Evolutionary conservation across 2,888 invertebrate genomes (phyloP).

Genomic region (Portevinia maculata): DNA sequence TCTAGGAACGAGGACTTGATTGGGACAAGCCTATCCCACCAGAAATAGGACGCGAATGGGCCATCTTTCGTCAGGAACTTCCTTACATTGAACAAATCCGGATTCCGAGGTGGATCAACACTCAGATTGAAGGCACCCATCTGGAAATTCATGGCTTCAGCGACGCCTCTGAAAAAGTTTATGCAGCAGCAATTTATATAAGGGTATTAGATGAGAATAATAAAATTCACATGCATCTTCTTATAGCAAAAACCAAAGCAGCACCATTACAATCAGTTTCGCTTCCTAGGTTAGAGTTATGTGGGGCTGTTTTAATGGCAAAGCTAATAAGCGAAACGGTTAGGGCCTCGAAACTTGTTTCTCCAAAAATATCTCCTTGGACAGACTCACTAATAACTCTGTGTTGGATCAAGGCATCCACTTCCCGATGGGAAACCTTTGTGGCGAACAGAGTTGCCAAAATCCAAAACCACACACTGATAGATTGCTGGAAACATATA

Average conservation of each 20-base stretch:
- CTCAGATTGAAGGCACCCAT: neutral
- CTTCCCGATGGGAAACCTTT: conserved; percentile 7
- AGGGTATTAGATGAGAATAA: neutral
- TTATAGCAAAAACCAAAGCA: conserved; percentile 1
- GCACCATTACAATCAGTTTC: conserved; percentile 1
- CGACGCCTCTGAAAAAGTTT: conserved; percentile 30
- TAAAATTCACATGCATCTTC: neutral
- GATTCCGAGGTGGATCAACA: conserved; percentile 16
- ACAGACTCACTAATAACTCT: neutral
- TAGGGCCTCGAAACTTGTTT: neutral
- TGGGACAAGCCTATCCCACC: conserved; percentile 43
- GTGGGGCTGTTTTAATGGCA: neutral
- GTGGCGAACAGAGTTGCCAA: conserved; percentile 56
- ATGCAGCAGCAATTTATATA: conserved; percentile 1
- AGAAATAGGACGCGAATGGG: neutral
- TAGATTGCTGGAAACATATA: conserved; percentile 55
- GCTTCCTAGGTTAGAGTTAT: conserved; percentile 9
- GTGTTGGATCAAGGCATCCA: neutral
- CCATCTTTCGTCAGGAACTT: neutral
- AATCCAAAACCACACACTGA: conserved; percentile 41
- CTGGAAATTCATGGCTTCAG: conserved; percentile 49
- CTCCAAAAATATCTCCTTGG: neutral
- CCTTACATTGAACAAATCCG: neutral
- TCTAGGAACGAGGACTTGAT: conserved; percentile 35
- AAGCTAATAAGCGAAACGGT: neutral